Conservation (phyloP, 2,888 invertebrate species). For the Callinectes sapidus region DNA sequence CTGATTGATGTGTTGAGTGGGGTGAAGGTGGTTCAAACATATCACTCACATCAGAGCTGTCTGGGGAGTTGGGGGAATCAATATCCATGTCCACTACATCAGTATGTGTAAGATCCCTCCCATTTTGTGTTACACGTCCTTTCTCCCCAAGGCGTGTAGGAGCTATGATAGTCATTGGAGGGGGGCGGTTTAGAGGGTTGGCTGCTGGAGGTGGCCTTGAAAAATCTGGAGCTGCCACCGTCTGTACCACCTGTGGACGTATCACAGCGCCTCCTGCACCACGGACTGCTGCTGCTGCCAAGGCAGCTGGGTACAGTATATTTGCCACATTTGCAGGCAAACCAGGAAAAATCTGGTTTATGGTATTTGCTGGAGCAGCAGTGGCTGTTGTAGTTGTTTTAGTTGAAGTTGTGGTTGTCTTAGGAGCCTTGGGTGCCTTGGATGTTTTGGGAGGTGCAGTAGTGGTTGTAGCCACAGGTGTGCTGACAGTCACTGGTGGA, state of each 20-base stretch:
- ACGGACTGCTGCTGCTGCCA: constrained; percentile 70
- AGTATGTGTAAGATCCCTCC: constrained; percentile 74
- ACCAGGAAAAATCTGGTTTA: constrained; percentile 70
- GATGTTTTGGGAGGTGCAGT: constrained; percentile 53
- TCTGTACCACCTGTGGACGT: constrained; percentile 63
- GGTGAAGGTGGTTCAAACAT: constrained; percentile 85
- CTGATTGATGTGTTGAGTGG: constrained; percentile 70
- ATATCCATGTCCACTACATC: constrained; percentile 83
- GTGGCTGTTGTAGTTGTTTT: constrained; percentile 55
- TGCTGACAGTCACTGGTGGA: constrained; percentile 51
- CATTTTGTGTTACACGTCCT: constrained; percentile 68
- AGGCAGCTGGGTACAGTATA: constrained; percentile 71
- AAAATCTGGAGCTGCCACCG: constrained; percentile 72
- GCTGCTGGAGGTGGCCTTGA: constrained; percentile 73
- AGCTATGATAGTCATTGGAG: constrained; percentile 73
- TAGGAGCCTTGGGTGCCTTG: constrained; percentile 50
- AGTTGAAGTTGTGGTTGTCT: constrained; percentile 44
- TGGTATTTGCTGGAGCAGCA: constrained; percentile 59
- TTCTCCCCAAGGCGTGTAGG: constrained; percentile 69
- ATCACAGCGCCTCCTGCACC: constrained; percentile 46
- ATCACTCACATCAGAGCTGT: constrained; percentile 91
- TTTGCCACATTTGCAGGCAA: constrained; percentile 73
- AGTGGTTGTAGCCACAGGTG: constrained; percentile 55
- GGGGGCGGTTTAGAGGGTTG: constrained; percentile 73
- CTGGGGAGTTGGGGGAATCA: constrained; percentile 89